Evolutionary conservation across 2,888 invertebrate species (phyloP).

Genomic region (Clepsis dumicolana): DNA sequence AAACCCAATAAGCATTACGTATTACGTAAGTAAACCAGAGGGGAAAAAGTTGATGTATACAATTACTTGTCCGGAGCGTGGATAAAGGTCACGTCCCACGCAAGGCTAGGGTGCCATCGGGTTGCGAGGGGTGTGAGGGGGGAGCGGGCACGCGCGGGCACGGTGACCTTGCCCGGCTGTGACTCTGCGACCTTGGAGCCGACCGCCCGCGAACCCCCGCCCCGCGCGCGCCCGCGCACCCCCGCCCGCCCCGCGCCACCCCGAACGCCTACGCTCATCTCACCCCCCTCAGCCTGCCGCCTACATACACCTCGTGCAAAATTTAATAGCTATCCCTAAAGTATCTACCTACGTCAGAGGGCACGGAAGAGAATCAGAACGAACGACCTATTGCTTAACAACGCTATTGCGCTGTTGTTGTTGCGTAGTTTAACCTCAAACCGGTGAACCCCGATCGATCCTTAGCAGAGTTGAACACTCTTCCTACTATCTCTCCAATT

Average conservation of each 20-base stretch:
- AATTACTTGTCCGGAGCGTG: conserved; percentile 82
- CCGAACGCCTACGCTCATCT: conserved; percentile 62
- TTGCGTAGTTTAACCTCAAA: conserved; percentile 23
- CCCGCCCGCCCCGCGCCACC: conserved; percentile 51
- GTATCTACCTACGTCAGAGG: conserved; percentile 57
- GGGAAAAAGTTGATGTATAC: conserved; percentile 54
- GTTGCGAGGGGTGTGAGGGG: conserved; percentile 59
- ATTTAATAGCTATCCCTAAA: conserved; percentile 69
- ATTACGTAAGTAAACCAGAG: conserved; percentile 55
- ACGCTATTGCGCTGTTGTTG: conserved; percentile 11
- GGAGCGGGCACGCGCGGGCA: conserved; percentile 81
- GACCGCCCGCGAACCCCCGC: conserved; percentile 56
- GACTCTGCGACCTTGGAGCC: conserved; percentile 86
- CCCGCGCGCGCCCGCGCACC: conserved; percentile 49
- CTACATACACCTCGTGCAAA: conserved; percentile 76
- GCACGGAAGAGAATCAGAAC: conserved; percentile 54
- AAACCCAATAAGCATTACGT: conserved; percentile 70
- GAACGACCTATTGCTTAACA: conserved; percentile 25
- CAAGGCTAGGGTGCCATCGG: conserved; percentile 77
- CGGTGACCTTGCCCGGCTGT: conserved; percentile 85
- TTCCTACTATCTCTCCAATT: not conserved
- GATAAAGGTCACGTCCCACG: conserved; percentile 85
- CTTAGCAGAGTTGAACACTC: not conserved
- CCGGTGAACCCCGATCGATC: not conserved
- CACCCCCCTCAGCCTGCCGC: conserved; percentile 60